These are phyloP conservation scores for Neuroscelio doddi DNA, from an alignment of 2,888 invertebrate genomes.

Conservation along the genomic window DNA sequence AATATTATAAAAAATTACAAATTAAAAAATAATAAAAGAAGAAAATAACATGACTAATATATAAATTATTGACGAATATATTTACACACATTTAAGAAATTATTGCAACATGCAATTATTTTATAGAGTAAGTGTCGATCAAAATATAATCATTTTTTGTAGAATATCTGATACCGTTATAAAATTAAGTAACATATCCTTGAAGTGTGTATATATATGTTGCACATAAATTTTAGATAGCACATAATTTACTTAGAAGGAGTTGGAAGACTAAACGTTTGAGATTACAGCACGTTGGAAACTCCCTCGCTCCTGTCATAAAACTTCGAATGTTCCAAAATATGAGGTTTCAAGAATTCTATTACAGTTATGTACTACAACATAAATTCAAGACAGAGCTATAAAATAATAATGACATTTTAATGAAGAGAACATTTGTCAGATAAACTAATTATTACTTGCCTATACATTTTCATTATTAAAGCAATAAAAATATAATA, in stretches of 20 bases:
- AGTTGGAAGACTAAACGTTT: no score
- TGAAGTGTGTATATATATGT: neutral
- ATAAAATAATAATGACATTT: neutral
- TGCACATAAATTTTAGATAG: neutral
- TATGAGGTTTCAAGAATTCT: neutral
- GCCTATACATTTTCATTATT: no score
- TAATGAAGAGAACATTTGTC: no score
- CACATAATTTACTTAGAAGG: slow-evolving; percentile 7
- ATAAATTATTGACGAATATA: neutral
- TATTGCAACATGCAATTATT: no score
- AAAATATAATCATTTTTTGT: no score
- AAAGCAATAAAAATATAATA: no score
- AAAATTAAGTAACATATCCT: neutral
- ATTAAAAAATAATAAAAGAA: no score
- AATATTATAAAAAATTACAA: no score
- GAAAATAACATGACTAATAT: no score
- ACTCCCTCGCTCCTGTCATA: neutral
- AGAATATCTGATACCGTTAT: neutral
- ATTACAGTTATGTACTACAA: slow-evolving; percentile 1
- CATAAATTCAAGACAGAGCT: no score
- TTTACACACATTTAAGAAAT: neutral
- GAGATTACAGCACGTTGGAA: slow-evolving; percentile 2
- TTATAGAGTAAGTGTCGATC: no score
- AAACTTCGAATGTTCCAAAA: neutral
- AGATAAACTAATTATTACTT: no score